Conservation (phyloP, 1,140 invertebrate genomes). For the Pachypeltis micranthus region DNA sequence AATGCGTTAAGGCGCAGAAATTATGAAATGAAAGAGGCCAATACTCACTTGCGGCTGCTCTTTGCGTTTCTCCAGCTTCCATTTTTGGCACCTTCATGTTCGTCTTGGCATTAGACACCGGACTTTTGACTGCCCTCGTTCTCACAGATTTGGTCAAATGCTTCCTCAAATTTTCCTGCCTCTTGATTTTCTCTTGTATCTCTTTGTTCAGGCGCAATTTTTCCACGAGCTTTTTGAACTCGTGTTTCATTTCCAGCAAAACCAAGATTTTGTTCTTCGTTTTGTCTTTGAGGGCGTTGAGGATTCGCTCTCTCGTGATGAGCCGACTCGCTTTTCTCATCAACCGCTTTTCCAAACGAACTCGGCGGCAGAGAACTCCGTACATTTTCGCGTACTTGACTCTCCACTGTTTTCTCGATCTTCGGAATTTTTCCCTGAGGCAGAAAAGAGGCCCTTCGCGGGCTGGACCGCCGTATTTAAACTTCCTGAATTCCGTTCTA, state of each 20-base stretch:
- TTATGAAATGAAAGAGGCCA: too few species aligned
- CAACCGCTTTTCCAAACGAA: neutral
- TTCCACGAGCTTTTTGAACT: neutral
- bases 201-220: neutral
- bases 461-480: neutral
- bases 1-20: too few species aligned
- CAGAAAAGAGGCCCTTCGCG: neutral
- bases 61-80: too few species aligned
- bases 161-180: too few species aligned
- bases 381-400: neutral
- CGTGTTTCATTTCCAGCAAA: neutral
- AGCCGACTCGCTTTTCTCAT: conserved; percentile 3
- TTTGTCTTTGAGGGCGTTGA: neutral
- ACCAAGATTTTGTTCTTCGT: neutral
- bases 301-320: neutral
- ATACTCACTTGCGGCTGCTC: too few species aligned
- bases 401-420: neutral
- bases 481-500: neutral
- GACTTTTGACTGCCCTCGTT: too few species aligned
- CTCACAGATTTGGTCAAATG: too few species aligned
- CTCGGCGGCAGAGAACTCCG: neutral
- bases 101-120: too few species aligned
- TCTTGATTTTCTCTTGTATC: conserved; percentile 1
- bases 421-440: neutral
- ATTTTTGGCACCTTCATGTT: too few species aligned